Base-by-base conservation (phyloP, 23 tunicate species). In the Styela clava region DNA sequence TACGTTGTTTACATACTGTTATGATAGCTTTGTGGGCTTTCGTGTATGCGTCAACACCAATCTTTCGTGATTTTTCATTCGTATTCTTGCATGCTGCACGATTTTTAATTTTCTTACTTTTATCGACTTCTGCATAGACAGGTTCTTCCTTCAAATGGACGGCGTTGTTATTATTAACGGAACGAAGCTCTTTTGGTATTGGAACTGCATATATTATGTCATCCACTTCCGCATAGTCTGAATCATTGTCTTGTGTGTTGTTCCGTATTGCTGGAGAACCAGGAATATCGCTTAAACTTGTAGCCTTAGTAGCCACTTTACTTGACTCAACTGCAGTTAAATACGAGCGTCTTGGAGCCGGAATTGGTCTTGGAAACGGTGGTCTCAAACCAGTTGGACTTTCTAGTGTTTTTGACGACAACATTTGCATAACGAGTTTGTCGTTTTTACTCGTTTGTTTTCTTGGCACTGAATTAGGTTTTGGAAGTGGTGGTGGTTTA, bases 321-420 rank as follows among this genome's bases (percentile, higher is more conserved):
- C 64, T 74, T 33, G 86, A 76, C 32, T 89, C 94, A n/a, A 84
- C 85, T 3, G 94, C 94, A 18, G 88, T 79, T 21, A 89, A 67
- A 65, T 89, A 84, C 25, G 94, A 89, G 64, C 87, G 74, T 78
- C 93, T 78, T 2, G 93, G 93, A 32, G 84, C 63, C 24, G 93
- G 87, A 56, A 63, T 62, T 3, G 93, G 82, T 31, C 69, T 79
- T 31, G 78, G 52, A 20, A 36, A 0, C 2, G 31, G 83, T 36
- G 73, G 21, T 22, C 23, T 70, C 78, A 62, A 27, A n/a, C 56
- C 56, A 44, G 56, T 44, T 12, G 56, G 24, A 32, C 81, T 52
- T 73, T 34, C 78, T 5, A 44, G 56, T 44, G 56, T 44, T 44
- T 44, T 44, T 73, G 56, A 24, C 7, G 19, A 25, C 19, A 52